A percentile compares a stretch with the other conserved stretches of the same genome.
Conservation (phyloP, 2,797 vertebrate species). For the Tachyglossus aculeatus region DNA sequence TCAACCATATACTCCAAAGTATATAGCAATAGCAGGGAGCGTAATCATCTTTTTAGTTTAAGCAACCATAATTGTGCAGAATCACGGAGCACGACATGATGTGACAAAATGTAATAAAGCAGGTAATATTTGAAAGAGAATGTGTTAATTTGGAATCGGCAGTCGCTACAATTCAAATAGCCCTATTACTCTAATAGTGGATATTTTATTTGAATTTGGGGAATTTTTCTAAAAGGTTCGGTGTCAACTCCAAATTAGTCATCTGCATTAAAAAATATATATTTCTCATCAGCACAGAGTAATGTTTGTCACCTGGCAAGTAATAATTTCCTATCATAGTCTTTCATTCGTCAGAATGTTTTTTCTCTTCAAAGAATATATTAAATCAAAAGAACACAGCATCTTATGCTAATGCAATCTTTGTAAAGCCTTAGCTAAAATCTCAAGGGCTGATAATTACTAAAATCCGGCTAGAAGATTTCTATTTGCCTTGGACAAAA, state of each 20-base stretch:
- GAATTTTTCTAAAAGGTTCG: conserved; percentile 59
- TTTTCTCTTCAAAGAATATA: conserved; percentile 69
- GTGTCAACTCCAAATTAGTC: conserved; percentile 62
- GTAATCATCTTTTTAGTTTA: conserved; percentile 31
- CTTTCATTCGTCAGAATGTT: conserved; percentile 65
- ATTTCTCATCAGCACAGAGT: conserved; percentile 69
- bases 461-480: conserved; percentile 57
- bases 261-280: conserved; percentile 69
- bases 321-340: conserved; percentile 73
- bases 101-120: conserved; percentile 52
- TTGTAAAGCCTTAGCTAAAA: conserved; percentile 70
- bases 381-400: conserved; percentile 74
- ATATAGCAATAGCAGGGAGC: conserved; percentile 15
- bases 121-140: conserved; percentile 61
- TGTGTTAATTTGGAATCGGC: conserved; percentile 52
- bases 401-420: conserved; percentile 79
- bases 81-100: conserved; percentile 31
- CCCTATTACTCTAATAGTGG: conserved; percentile 53
- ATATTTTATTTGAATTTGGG: conserved; percentile 66
- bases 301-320: conserved; percentile 75
- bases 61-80: conserved; percentile 31
- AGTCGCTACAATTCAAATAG: conserved; percentile 61
- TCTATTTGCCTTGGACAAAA: no score
- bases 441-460: conserved; percentile 72
- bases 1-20: conserved; percentile 5